These are phyloP conservation scores for Heliconius cydno DNA, from an alignment of 2,888 invertebrate genomes.

Conservation along the genomic window DNA sequence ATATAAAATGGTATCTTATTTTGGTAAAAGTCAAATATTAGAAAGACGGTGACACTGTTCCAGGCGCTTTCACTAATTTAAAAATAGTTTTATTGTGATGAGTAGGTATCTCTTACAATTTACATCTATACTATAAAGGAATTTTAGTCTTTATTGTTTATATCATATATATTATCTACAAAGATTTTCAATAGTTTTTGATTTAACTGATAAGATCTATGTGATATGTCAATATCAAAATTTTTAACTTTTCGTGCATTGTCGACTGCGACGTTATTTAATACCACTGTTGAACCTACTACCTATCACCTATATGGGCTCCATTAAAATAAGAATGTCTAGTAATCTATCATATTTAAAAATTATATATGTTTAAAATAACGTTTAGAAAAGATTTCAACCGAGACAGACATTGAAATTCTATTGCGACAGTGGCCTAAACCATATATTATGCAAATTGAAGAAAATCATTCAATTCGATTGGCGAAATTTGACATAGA, in stretches of 20 bases:
- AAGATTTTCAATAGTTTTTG: background rate
- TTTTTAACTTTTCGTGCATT: background rate
- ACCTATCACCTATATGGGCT: background rate
- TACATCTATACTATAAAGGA: too few species aligned
- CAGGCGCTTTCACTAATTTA: conserved; percentile 6
- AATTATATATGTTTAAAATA: background rate
- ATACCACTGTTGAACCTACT: background rate
- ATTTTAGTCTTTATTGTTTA: background rate
- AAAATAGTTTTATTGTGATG: too few species aligned
- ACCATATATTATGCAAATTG: background rate
- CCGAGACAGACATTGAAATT: background rate
- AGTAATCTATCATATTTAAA: background rate
- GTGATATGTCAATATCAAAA: background rate
- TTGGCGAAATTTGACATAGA: conserved; percentile 36
- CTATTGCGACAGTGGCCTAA: background rate
- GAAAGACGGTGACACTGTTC: background rate
- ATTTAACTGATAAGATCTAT: background rate
- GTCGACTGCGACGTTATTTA: background rate
- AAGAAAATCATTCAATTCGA: conserved; percentile 2
- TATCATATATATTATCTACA: background rate
- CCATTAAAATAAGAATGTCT: background rate
- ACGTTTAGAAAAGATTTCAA: background rate
- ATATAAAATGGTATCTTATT: background rate
- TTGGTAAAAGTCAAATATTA: conserved; percentile 6
- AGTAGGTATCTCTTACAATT: background rate